These are phyloP conservation scores for Drosophila carrolli DNA, from an alignment of 1,140 invertebrate genomes.

Conservation along the genomic window DNA sequence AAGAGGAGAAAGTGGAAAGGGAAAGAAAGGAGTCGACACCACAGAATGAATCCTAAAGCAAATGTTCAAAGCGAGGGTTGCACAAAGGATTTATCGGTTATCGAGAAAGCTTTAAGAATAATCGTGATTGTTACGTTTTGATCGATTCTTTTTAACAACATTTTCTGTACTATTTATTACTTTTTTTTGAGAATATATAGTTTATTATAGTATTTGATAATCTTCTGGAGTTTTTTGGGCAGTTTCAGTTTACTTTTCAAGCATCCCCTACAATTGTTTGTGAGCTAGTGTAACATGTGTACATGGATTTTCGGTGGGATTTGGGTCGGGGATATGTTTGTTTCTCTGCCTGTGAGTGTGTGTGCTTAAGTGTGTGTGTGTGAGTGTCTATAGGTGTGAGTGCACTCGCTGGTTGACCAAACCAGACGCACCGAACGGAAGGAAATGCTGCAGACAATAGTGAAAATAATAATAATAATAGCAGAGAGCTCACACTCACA, in stretches of 20 bases:
- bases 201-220: neutral
- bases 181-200: too few relatives aligned
- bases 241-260: conserved; percentile 7
- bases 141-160: too few relatives aligned
- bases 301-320: conserved; percentile 45
- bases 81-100: neutral
- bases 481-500: conserved; percentile 6
- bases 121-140: too few relatives aligned
- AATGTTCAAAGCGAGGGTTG: conserved; percentile 28
- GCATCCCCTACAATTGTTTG: conserved; percentile 14
- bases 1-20: neutral
- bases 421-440: conserved; percentile 39
- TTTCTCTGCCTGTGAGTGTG: conserved; percentile 3
- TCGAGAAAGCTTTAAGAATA: neutral
- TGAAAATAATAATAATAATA: conserved; percentile 69
- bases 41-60: conserved; percentile 32
- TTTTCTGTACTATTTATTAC: too few relatives aligned
- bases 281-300: conserved; percentile 47
- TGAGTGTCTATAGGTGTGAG: conserved; percentile 1
- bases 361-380: neutral
- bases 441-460: conserved; percentile 66
- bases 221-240: neutral
- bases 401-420: conserved; percentile 56
- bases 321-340: conserved; percentile 38
- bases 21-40: conserved; percentile 6